phyloP scores from a whole-genome alignment of 2,113 vertebrate genomes.

The Cyanistes caeruleus region DNA sequence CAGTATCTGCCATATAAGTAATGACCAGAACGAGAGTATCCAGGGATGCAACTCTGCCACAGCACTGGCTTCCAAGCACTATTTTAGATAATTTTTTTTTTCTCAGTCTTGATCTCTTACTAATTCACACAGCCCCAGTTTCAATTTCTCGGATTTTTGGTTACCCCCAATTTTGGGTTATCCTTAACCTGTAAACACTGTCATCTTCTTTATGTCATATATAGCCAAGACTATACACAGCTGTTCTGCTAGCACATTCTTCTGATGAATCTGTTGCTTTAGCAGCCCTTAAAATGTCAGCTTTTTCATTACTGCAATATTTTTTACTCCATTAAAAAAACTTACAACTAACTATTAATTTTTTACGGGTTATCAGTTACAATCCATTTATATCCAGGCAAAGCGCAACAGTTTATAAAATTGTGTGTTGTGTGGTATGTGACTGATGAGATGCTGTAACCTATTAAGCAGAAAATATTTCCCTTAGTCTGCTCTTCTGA shows the following conservation, averaged over 20 bases:
- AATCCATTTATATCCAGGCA: slow-evolving; percentile 25
- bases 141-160: background rate
- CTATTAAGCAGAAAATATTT: slow-evolving; percentile 25
- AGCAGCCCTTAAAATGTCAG: slow-evolving; percentile 15
- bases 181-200: background rate
- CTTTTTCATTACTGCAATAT: background rate
- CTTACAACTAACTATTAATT: slow-evolving; percentile 16
- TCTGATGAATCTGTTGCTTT: slow-evolving; percentile 10
- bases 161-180: background rate
- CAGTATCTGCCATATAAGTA: background rate
- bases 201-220: background rate
- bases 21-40: background rate
- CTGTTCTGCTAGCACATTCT: background rate
- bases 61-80: background rate
- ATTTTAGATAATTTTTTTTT: background rate
- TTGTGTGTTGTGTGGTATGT: background rate
- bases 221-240: background rate
- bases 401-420: slow-evolving; percentile 43
- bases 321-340: slow-evolving; percentile 41
- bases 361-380: slow-evolving; percentile 49
- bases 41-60: background rate
- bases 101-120: background rate
- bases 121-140: background rate
- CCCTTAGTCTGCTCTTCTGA: background rate
- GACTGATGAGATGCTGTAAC: background rate